Evolutionary conservation across 2,888 invertebrate genomes (phyloP).

Genomic region (Ichneumoninae sp.): DNA sequence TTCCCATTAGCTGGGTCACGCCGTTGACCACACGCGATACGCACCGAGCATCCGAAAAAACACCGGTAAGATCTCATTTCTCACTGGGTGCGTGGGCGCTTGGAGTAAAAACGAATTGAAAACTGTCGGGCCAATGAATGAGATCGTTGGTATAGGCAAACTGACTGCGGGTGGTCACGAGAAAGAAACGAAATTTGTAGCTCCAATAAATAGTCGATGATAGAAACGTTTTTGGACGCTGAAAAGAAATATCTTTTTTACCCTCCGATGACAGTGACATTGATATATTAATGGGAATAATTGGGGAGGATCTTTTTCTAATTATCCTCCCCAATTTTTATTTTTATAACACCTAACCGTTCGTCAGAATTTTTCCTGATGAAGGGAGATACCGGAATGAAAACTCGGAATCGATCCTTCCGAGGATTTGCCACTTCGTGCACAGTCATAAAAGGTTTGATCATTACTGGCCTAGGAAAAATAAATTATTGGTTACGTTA

Average conservation of each 20-base stretch:
- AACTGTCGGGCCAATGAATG: conserved; percentile 50
- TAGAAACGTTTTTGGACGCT: conserved; percentile 16
- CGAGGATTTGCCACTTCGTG: too few relatives aligned
- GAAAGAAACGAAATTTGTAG: conserved; percentile 28
- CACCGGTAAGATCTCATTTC: conserved; percentile 7
- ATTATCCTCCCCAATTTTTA: not conserved
- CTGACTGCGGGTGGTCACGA: conserved; percentile 38
- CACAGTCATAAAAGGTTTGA: too few relatives aligned
- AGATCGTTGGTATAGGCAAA: not conserved
- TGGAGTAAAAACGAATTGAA: conserved; percentile 57
- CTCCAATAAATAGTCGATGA: conserved; percentile 14
- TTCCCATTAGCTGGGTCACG: not conserved
- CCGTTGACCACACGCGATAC: conserved; percentile 65
- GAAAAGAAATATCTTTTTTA: not conserved
- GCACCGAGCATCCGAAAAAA: conserved; percentile 47
- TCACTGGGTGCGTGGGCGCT: conserved; percentile 8
- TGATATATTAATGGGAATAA: not conserved
- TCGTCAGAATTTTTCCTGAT: too few relatives aligned
- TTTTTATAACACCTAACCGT: not conserved
- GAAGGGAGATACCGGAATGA: too few relatives aligned
- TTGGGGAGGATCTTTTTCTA: too few relatives aligned
- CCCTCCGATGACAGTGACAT: not conserved
- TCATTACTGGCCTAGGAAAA: too few relatives aligned
- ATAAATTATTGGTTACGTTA: too few relatives aligned
- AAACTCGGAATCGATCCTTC: too few relatives aligned